phyloP scores from a whole-genome alignment of 1,140 invertebrate genomes.

The Acromyrmex heyeri region DNA sequence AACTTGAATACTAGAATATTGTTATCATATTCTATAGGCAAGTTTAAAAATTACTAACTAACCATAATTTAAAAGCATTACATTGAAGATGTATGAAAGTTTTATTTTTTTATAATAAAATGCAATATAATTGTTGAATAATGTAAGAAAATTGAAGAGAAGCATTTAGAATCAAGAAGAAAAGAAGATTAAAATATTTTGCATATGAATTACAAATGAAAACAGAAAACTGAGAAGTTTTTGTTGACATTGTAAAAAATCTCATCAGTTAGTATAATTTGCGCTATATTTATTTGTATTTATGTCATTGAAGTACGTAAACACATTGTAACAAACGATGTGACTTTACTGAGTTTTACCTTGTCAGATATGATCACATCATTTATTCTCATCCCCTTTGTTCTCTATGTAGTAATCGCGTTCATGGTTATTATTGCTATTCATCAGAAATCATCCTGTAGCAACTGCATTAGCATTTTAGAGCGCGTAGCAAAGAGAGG shows the following conservation, averaged over 20 bases:
- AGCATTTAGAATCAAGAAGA: neutral
- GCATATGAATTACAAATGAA: neutral
- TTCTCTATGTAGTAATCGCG: neutral
- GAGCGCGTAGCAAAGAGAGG: neutral
- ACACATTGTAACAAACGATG: neutral
- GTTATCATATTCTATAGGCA: no score
- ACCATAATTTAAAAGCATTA: neutral
- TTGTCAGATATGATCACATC: constrained; percentile 11
- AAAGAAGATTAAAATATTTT: neutral
- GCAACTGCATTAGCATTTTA: constrained; percentile 31
- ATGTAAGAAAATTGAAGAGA: neutral
- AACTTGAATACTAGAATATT: neutral
- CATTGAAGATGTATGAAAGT: neutral
- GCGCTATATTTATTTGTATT: neutral
- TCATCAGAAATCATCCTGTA: constrained; percentile 17
- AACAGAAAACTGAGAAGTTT: neutral
- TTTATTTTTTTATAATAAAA: no score
- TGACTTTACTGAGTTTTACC: neutral
- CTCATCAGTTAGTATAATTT: neutral
- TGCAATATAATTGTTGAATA: neutral
- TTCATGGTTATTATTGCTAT: constrained; percentile 23
- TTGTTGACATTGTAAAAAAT: neutral
- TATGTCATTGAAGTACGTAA: neutral
- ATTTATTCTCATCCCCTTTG: constrained; percentile 10
- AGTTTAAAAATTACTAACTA: neutral